Evolutionary conservation across 1,140 invertebrate species (phyloP).

Genomic region (Coptotermes formosanus): DNA sequence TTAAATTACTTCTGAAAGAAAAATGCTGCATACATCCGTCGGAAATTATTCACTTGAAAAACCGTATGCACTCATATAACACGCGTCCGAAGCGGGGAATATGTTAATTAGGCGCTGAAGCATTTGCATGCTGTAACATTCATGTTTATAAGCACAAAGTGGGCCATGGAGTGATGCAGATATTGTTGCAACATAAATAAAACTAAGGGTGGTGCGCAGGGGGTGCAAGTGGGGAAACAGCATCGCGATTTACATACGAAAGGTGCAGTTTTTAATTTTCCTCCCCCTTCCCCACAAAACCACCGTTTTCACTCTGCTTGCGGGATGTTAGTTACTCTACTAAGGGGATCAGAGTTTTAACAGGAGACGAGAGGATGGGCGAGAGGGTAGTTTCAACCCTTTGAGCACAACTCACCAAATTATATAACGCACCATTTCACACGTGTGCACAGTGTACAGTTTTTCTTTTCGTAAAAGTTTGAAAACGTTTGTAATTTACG

Average conservation of each 20-base stretch:
- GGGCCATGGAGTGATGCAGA: background rate
- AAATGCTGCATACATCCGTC: background rate
- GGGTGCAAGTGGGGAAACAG: background rate
- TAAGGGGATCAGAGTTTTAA: background rate
- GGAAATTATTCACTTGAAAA: background rate
- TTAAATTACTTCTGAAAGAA: background rate
- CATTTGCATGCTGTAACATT: background rate
- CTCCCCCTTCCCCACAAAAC: background rate
- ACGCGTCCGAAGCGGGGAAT: background rate
- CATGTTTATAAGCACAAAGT: background rate
- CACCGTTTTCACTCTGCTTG: background rate
- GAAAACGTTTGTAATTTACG: conserved; percentile 6
- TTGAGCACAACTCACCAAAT: conserved; percentile 15
- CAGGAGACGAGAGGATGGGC: background rate
- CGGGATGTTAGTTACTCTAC: background rate
- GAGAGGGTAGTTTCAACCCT: conserved; percentile 17
- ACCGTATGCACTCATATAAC: background rate
- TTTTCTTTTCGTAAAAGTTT: conserved; percentile 1
- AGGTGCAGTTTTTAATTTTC: background rate
- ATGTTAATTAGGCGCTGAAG: background rate
- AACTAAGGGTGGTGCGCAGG: background rate
- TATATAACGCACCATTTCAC: conserved; percentile 16
- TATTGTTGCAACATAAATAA: background rate
- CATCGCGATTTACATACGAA: background rate
- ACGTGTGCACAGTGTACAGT: background rate